Base-by-base conservation (phyloP, 2,113 vertebrate species). In the Poecilia latipinna region DNA sequence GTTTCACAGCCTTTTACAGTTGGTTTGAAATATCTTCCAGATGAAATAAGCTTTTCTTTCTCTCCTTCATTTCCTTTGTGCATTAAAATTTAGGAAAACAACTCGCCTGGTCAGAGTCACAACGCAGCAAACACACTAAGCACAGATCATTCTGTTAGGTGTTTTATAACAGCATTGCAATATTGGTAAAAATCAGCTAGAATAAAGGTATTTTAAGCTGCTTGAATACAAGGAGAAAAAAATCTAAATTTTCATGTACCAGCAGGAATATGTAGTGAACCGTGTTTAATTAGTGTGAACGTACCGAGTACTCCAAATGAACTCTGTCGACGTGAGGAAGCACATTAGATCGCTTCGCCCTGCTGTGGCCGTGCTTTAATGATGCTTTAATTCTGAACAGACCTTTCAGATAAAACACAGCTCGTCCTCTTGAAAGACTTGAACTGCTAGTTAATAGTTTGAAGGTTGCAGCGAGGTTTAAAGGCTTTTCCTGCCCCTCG, bases 381-480 rank as follows among this genome's bases (percentile, higher is more conserved):
- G 65, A 81, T 24, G 24, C 61, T 77, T 64, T 72, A 71, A 84
- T 75, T 84, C 65, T 61, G 61, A 74, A 63, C 85, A 82, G 78
- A 76, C 69, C 74, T 44, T 80, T 77, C 32, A 48, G 80, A 85
- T 82, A 76, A 86, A 79, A 61, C 83, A 69, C 29, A 66, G 68
- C 32, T 48, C 19, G 61, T 57, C n/a, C 68, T 83, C 64, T 73
- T 78, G 61, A 78, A 87, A 35, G 70, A 84, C 80, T 67, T 37
- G 64, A 66, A 72, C 74, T 68, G 42, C 61, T 80, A 79, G 82
- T 87, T 83, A 89, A 90, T 88, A 83, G 78, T 82, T 84, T 76
- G 44, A 73, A 76, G 86, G 85, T 89, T 79, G 78, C 64, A 28
- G n/a, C 42, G 75, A 84, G 76, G 82, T 91, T 89, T 82, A 91